phyloP scores from a whole-genome alignment of 2,797 vertebrate genomes.

The Chanos chanos region DNA sequence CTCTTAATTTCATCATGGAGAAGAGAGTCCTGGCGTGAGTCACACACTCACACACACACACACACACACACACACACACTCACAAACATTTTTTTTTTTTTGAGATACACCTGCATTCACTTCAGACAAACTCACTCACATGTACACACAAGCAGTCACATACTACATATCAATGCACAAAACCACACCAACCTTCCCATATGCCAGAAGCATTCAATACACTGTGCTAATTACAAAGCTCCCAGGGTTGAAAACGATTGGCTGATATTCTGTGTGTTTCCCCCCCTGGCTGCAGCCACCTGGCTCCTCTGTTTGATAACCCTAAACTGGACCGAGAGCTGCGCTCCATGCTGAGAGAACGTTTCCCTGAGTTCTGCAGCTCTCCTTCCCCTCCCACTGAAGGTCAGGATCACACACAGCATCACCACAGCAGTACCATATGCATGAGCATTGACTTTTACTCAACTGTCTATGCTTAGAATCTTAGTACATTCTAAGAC shows the following conservation, averaged over 20 bases:
- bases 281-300: slow-evolving; percentile 66
- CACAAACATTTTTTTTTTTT: background rate
- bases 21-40: slow-evolving; percentile 96
- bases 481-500: no score
- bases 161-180: no score
- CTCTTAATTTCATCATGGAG: slow-evolving; percentile 96
- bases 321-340: slow-evolving; percentile 95
- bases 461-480: no score
- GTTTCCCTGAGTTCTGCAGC: slow-evolving; percentile 95
- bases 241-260: background rate
- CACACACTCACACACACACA: background rate
- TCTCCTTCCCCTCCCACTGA: slow-evolving; percentile 89
- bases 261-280: background rate
- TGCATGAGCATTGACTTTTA: no score
- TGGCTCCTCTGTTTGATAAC: slow-evolving; percentile 95
- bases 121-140: background rate
- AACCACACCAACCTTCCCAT: no score
- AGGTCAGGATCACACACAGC: slow-evolving; percentile 65
- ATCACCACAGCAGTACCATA: no score
- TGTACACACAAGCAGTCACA: background rate
- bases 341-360: slow-evolving; percentile 90
- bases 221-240: background rate
- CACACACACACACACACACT: background rate
- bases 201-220: no score
- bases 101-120: no score